A percentile compares a stretch with the other conserved stretches of the same genome.
Conservation (phyloP, 1,140 invertebrate species). For the Scaptodrosophila lebanonensis region DNA sequence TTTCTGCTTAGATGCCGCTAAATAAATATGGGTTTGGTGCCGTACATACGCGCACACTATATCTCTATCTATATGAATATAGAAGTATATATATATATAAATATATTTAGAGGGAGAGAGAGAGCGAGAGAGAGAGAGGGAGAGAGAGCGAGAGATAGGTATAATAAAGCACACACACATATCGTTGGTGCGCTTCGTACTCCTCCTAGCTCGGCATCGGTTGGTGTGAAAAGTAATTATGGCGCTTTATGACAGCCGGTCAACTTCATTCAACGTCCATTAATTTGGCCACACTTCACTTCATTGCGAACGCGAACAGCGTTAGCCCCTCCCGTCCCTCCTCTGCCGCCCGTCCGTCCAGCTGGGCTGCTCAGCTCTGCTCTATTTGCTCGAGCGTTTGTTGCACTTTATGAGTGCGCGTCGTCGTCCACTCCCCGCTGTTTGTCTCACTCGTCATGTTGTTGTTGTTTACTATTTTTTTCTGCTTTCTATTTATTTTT, state of each 20-base stretch:
- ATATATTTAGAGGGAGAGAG: no score
- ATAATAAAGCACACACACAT: no score
- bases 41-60: no score
- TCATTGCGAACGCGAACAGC: conserved; percentile 5
- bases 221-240: conserved; percentile 71
- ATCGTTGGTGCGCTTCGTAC: not conserved
- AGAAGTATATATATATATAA: no score
- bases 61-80: no score
- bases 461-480: conserved; percentile 50
- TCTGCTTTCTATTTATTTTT: no score
- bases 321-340: conserved; percentile 10
- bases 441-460: not conserved
- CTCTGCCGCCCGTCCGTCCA: not conserved
- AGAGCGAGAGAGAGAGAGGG: no score
- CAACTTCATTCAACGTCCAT: conserved; percentile 66
- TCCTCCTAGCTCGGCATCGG: conserved; percentile 22
- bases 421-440: conserved; percentile 11
- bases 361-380: not conserved
- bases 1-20: no score
- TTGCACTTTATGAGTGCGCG: conserved; percentile 30
- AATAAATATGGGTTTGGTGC: no score
- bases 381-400: conserved; percentile 19
- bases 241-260: conserved; percentile 66
- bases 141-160: no score
- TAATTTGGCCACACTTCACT: conserved; percentile 62